Base-by-base conservation (phyloP, 2,888 invertebrate genomes). In the Minunthozetes semirufus region DNA sequence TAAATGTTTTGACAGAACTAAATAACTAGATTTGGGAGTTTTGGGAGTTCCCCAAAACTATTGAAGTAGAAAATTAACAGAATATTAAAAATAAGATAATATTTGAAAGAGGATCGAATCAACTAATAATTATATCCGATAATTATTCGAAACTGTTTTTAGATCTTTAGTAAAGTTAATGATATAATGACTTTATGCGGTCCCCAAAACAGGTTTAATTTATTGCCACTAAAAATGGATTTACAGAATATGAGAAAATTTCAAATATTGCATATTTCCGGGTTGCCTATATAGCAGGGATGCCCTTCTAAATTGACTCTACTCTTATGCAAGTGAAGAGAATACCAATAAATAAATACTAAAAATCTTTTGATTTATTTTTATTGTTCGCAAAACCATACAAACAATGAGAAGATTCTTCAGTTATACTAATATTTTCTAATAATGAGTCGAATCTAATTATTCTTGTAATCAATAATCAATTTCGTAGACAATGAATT, bases 131-230 rank as follows among this genome's bases (percentile, higher is more conserved):
- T 33, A 38, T 33, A 63, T 33, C 15, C 5, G 33, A 63, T 63
- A 63, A 63, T 63, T 63, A 63, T 63, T 38, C 33, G 63, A 3
- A 63, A 63, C 63, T 63, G 63, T 63, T 63, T 63, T 63, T 29
- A 38, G 38, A 63, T 61, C 9, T 63, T 63, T 63, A n/a, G n/a
- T 15, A 22, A 63, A 33, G 33, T 15, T 38, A 63, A 63, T 17
- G 17, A 22, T 63, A 33, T 17, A 63, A 63, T 63, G 33, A 22
- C 63, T 56, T 29, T 33, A 33, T 63, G 63, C 17, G 63, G 63
- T 29, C 19, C 33, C 3, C 25, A 56, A 56, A 63, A 19, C 17
- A 22, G 63, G 22, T 63, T 63, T 63, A 63, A 63, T 63, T 63
- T 63, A 63, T 63, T 63, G 27, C 17, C 25, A 63, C 33, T 33